Evolutionary conservation across 2,888 invertebrate species (phyloP), one percentile per base, ranked within the genome.

Genomic region (Minunthozetes semirufus): DNA sequence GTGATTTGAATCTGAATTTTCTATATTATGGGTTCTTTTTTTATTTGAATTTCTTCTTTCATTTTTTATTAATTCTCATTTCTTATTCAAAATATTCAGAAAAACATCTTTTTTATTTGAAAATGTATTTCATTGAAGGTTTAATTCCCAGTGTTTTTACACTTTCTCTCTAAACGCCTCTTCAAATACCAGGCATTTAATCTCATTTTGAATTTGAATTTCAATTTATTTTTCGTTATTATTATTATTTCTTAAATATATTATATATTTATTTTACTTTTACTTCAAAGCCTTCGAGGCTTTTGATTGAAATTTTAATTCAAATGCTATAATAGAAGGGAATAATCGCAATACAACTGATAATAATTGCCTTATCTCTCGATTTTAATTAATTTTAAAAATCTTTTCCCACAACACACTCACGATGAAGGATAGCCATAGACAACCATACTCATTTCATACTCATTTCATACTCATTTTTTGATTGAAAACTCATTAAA

Each of bases 201-300:
- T 66, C 63, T 19, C 13, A 66, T 66, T 66, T 66, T 25, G 15
- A 33, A 63, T 33, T n/a, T 33, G 29, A 66, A 38, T 66, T 66
- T 66, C 38, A 66, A 66, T 66, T 66, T 33, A 66, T 3, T 33
- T 63, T 63, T 66, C 33, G 33, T 33, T 66, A 53, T 53, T 53
- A 53, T 53, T 22, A 53, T 53, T 38, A 61, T 5, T 17, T 33
- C 29, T 61, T 29, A 61, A 33, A 33, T 61, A n/a, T n/a, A 13
- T 17, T 61, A n/a, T 22, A 19, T 22, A 22, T 25, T 59, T 27
- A 27, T 27, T 59, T 22, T 59, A n/a, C n/a, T 59, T 59, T 59
- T 27, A 17, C 17, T 33, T n/a, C 63, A 38, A 66, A 33, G 63
- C 63, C 38, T 66, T 66, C 38, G 33, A 66, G 63, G 63, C 38